Base-by-base conservation (phyloP, 2,888 invertebrate species). In the Odontomyia ornata region DNA sequence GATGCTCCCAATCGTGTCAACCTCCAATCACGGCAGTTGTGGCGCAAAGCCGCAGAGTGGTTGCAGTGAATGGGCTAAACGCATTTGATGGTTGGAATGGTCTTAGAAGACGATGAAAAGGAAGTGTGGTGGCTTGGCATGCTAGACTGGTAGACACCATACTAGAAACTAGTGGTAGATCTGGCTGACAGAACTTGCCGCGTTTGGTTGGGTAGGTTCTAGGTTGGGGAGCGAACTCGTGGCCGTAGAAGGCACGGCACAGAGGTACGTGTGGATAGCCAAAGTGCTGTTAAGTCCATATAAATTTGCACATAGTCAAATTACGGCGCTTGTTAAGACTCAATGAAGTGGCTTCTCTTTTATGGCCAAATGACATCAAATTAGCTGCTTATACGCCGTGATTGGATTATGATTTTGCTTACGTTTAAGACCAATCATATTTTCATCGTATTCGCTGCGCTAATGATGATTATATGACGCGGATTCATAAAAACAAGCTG, bases 91-190 rank as follows among this genome's bases (percentile, higher is more conserved):
- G 73, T 60, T 25, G 30, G 57, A 57, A 43, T 73, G 60, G 60
- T 18, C 56, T 23, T 30, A 60, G 60, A 56, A 56, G 4, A 2
- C 13, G 28, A 60, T 43, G 73, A 57, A 57, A 60, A 60, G 60
- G 60, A 73, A 60, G 60, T 57, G 11, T 36, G 36, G 36, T 36
- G 36, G 36, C 36, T 36, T 36, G 9, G 25, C 27, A 18, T n/a
- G 57, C 57, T 15, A 73, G 73, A 73, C 73, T 23, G 30, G 60
- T 36, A 36, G 60, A 73, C 69, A 69, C 69, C 69, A 65, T n/a
- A 7, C 9, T 47, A 47, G n/a, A 18, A 21, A 23, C 28, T 15
- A 62, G 3, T 15, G n/a, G 18, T 18, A 13, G 52, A 4, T 5
- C 13, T 15, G 36, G 36, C 36, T 52, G 11, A 52, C 15, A 43